Evolutionary conservation across 2,888 invertebrate species (phyloP), one percentile per base, ranked within the genome.

Genomic region (Dolichomitus sp.): DNA sequence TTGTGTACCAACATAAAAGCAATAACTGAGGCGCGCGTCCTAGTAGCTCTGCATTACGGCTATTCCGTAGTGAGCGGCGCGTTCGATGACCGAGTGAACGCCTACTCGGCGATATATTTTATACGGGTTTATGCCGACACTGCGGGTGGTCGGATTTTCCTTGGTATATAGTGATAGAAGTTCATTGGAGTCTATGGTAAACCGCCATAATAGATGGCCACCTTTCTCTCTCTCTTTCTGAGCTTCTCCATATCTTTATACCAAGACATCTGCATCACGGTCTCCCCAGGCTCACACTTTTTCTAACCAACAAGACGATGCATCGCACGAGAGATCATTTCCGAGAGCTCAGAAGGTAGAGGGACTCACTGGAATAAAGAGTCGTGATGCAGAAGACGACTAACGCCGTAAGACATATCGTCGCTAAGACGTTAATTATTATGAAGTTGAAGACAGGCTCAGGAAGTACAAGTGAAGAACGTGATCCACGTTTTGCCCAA

Each of bases 401-500:
- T 37, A 40, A 45, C 40, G 68, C 77, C 77, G 50, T 42, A 30
- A 59, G 69, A 70, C 70, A 77, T 63, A 63, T 77, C 77, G 50
- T 77, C 69, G 69, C 69, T 30, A 63, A 63, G 77, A 77, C 77
- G 69, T 70, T 77, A 77, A 77, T 77, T 77, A 77, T 77, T 70
- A 70, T 30, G 52, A 70, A 61, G 77, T 63, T 75, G 33, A 48
- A 70, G 63, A 69, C 63, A 63, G 48, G 5, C 17, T 33, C 27
- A 42, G 48, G 45, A 42, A 57, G 42, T 75, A 33, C 45, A 14
- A 54, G 12, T 68, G 57, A 61, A 68, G 76, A 76, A 76, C 63
- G 63, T 63, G 63, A 42, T 19, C 63, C 42, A 45, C 27, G 42
- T 23, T 42, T 42, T 23, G 42, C 63, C 19, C 14, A 27, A n/a